These are phyloP conservation scores for Pipistrellus kuhlii DNA, from an alignment of 2,797 vertebrate genomes.

Conservation along the genomic window DNA sequence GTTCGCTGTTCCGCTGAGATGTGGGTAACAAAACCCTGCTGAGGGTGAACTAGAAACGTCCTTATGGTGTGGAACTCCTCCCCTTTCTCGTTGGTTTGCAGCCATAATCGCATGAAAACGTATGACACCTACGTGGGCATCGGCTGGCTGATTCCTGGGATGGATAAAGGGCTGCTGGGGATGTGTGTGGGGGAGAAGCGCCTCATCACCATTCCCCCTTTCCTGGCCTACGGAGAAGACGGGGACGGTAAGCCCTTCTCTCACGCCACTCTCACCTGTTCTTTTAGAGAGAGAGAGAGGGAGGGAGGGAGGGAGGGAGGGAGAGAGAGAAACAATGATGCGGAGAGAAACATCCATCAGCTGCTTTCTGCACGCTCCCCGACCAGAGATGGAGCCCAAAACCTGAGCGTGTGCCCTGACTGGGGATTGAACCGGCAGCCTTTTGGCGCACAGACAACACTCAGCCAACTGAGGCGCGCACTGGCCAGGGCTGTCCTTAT, in stretches of 20 bases:
- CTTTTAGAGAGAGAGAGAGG: neutral
- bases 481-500: too few species aligned
- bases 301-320: too few species aligned
- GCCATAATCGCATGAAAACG: constrained; percentile 97
- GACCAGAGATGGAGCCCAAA: accelerated
- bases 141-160: constrained; percentile 98
- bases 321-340: too few species aligned
- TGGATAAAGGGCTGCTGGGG: constrained; percentile 98
- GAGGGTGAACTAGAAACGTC: neutral
- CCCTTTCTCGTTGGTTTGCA: constrained; percentile 77
- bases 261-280: neutral
- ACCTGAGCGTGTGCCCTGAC: neutral
- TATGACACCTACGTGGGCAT: constrained; percentile 99
- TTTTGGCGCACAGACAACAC: neutral
- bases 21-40: neutral
- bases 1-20: neutral
- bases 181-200: constrained; percentile 98
- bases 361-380: neutral
- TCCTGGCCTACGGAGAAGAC: constrained; percentile 96
- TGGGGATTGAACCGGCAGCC: neutral
- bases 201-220: constrained; percentile 95
- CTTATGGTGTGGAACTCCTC: neutral
- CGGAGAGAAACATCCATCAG: neutral
- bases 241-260: constrained; percentile 92
- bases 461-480: neutral